Evolutionary conservation across 1,140 invertebrate species (phyloP).

Genomic region (Cherax destructor): DNA sequence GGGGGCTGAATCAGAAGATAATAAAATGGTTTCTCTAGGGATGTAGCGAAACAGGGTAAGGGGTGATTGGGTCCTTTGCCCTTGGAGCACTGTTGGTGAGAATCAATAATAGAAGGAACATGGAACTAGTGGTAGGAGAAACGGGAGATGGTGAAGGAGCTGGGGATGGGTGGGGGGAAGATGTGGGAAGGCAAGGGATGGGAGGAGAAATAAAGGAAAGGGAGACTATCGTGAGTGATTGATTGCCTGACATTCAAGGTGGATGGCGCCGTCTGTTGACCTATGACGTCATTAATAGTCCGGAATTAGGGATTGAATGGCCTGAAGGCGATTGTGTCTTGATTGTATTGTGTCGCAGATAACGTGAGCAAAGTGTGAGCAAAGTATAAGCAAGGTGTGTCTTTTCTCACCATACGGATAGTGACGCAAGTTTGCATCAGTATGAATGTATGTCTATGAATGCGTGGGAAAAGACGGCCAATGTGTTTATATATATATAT

Average conservation of each 20-base stretch:
- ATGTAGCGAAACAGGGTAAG: no score
- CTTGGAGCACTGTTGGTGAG: no score
- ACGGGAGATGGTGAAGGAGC: background rate
- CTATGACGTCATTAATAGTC: constrained; percentile 45
- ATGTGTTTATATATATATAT: no score
- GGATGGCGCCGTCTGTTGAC: constrained; percentile 43
- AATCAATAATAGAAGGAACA: no score
- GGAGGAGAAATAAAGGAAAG: background rate
- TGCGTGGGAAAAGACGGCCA: no score
- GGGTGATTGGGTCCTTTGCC: no score
- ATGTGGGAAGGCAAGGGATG: background rate
- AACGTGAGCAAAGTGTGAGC: background rate
- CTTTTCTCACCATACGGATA: no score
- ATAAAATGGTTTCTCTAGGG: no score
- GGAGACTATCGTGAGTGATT: constrained; percentile 1
- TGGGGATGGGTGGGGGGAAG: background rate
- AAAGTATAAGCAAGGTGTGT: no score
- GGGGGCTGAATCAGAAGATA: background rate
- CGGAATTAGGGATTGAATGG: constrained; percentile 30
- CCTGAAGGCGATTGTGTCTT: constrained; percentile 1
- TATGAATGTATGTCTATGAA: no score
- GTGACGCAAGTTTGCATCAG: background rate
- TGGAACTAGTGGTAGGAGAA: background rate
- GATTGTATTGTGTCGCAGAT: constrained; percentile 32
- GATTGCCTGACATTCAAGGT: constrained; percentile 34